A percentile compares a stretch with the other conserved stretches of the same genome.
Conservation (phyloP, 92 coral and sea anemone species). For the Galaxea fascicularis region DNA sequence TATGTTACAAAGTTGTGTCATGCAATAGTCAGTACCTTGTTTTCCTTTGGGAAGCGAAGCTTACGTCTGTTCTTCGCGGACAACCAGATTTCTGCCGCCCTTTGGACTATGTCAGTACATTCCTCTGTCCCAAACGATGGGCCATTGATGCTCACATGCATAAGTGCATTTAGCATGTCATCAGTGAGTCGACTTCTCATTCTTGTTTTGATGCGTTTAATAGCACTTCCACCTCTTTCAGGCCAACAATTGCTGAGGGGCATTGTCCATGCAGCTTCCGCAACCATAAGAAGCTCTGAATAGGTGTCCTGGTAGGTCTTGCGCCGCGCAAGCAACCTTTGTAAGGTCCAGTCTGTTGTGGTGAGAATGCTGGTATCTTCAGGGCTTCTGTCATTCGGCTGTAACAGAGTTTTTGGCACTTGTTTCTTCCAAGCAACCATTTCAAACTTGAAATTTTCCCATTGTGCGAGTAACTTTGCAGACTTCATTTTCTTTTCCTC, state of each 20-base stretch:
- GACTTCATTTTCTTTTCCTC: constrained; percentile 29
- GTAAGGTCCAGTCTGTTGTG: constrained; percentile 37
- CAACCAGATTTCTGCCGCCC: constrained; percentile 1
- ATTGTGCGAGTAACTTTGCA: not conserved
- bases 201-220: constrained; percentile 14
- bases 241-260: constrained; percentile 18
- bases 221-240: constrained; percentile 9
- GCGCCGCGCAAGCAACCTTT: constrained; percentile 32
- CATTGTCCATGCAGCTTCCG: constrained; percentile 27
- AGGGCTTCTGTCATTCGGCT: constrained; percentile 9
- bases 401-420: constrained; percentile 11
- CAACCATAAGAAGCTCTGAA: constrained; percentile 4
- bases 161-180: constrained; percentile 10
- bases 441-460: constrained; percentile 4
- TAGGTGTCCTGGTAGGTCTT: constrained; percentile 22
- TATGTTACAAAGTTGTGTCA: constrained; percentile 22
- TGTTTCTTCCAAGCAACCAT: constrained; percentile 21
- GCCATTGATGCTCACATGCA: constrained; percentile 18
- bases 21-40: not conserved
- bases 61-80: constrained; percentile 22
- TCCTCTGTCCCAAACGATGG: constrained; percentile 34
- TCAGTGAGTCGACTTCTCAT: constrained; percentile 22
- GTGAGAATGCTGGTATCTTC: constrained; percentile 20
- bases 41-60: constrained; percentile 10
- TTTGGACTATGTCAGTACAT: not conserved